A percentile compares a stretch with the other conserved stretches of the same genome.
phyloP scores from a whole-genome alignment of 2,797 vertebrate species.

The Triplophysa bombifrons region DNA sequence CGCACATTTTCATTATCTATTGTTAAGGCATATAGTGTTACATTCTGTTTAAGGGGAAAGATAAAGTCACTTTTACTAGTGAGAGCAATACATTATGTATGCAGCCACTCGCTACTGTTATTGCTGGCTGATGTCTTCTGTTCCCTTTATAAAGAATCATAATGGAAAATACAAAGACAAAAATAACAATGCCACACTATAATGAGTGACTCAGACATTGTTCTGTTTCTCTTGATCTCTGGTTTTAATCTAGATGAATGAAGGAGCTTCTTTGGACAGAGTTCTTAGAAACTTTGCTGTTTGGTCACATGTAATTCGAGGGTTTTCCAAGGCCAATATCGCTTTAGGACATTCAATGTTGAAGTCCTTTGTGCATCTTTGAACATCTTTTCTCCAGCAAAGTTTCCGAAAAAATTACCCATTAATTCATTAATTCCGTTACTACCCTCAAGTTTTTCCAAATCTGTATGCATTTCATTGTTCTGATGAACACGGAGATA shows the following conservation, averaged over 20 bases:
- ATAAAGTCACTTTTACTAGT: neutral
- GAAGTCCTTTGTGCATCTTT: neutral
- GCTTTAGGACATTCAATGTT: neutral
- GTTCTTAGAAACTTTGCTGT: slow-evolving; percentile 16
- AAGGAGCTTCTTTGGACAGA: neutral
- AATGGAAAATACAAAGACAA: neutral
- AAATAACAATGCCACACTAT: neutral
- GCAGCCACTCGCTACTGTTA: neutral
- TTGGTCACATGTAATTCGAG: neutral
- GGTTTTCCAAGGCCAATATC: neutral
- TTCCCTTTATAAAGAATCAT: neutral
- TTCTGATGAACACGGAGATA: too few species aligned
- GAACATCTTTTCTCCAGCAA: too few species aligned
- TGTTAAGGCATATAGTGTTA: slow-evolving; percentile 7
- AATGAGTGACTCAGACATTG: neutral
- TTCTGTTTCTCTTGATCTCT: neutral
- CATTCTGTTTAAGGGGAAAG: neutral
- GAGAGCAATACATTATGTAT: slow-evolving; percentile 5
- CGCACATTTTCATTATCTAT: slow-evolving; percentile 24
- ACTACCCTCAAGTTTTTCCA: too few species aligned
- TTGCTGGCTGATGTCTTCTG: neutral
- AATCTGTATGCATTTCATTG: too few species aligned
- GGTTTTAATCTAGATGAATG: neutral
- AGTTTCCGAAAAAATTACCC: too few species aligned
- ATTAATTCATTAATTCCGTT: too few species aligned